Evolutionary conservation across 1,140 invertebrate genomes (phyloP).

Genomic region (Brachionus koreanus): DNA sequence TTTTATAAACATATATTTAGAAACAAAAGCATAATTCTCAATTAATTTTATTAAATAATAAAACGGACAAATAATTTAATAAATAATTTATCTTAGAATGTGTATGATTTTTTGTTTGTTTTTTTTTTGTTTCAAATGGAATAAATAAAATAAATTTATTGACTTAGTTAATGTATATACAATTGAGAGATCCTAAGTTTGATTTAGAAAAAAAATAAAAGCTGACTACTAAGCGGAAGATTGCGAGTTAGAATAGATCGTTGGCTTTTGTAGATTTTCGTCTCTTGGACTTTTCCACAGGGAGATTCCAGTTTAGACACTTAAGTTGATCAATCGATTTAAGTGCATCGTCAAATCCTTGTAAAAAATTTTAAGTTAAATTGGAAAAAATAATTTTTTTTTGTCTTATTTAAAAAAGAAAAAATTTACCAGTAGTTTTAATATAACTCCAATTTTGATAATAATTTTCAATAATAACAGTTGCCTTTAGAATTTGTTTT

Average conservation of each 20-base stretch:
- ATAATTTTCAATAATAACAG: slow-evolving; percentile 77
- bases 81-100: not conserved
- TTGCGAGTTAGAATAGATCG: not conserved
- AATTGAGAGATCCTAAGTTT: not conserved
- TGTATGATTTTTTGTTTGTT: not conserved
- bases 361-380: slow-evolving; percentile 11
- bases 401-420: not conserved
- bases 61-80: not conserved
- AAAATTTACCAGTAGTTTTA: slow-evolving; percentile 76
- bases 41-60: not conserved
- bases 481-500: slow-evolving; percentile 82
- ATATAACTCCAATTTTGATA: slow-evolving; percentile 94
- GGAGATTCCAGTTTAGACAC: slow-evolving; percentile 81
- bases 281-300: slow-evolving; percentile 86
- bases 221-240: not conserved
- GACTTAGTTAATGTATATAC: not conserved
- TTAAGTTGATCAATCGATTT: slow-evolving; percentile 81
- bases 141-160: not conserved
- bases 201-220: not conserved
- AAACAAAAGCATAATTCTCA: too few relatives aligned
- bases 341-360: slow-evolving; percentile 88
- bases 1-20: too few relatives aligned
- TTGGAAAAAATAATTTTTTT: not conserved
- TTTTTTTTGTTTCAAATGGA: not conserved
- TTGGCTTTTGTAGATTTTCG: slow-evolving; percentile 58